phyloP scores from a whole-genome alignment of 2,113 vertebrate species.

The Larimichthys polyactis region DNA sequence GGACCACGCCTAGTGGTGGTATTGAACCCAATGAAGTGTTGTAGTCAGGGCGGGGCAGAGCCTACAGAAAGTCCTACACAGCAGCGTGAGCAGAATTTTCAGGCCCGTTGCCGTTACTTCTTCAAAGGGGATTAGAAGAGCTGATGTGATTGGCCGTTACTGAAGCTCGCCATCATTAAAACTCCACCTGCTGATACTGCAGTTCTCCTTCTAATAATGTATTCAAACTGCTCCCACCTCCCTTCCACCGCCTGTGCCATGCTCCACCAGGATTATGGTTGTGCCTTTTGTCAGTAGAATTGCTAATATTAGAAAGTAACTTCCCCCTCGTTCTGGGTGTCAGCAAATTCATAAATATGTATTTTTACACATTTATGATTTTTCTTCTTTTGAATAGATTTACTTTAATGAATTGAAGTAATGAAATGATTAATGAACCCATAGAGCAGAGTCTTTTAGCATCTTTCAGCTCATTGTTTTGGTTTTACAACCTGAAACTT shows the following conservation, averaged over 20 bases:
- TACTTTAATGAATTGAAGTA: too few relatives aligned
- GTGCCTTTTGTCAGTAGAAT: background rate
- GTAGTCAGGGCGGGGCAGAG: slow-evolving; percentile 1
- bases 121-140: slow-evolving; percentile 28
- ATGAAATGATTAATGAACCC: too few relatives aligned
- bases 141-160: slow-evolving; percentile 33
- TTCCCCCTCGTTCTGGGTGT: background rate
- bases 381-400: too few relatives aligned
- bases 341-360: background rate
- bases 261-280: slow-evolving; percentile 1
- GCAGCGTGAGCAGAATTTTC: background rate
- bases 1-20: background rate
- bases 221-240: slow-evolving; percentile 26
- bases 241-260: background rate
- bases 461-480: too few relatives aligned
- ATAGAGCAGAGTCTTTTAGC: too few relatives aligned
- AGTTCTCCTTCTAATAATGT: slow-evolving; percentile 42
- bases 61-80: slow-evolving; percentile 12
- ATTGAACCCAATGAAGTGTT: background rate
- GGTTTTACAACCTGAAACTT: too few relatives aligned
- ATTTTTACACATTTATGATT: too few relatives aligned
- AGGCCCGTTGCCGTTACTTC: background rate
- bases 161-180: slow-evolving; percentile 47
- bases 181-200: slow-evolving; percentile 54
- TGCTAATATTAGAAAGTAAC: background rate